Evolutionary conservation across 2,888 invertebrate genomes (phyloP), one percentile per base, ranked within the genome.

Genomic region (Thyatira batis): DNA sequence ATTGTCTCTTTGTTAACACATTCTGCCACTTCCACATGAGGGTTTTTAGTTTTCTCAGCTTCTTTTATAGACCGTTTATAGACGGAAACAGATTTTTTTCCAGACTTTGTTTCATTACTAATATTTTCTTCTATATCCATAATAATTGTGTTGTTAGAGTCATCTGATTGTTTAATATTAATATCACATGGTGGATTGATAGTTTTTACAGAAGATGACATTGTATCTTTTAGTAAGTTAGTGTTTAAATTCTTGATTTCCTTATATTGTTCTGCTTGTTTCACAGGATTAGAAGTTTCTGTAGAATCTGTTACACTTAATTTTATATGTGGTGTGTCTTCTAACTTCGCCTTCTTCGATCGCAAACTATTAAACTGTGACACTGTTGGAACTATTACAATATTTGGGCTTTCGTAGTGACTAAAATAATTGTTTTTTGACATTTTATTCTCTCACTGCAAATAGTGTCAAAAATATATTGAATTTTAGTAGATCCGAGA

Each of bases 381-480:
- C 28, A 55, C 52, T 4, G 65, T 65, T 6, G 75, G 72, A 48
- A 73, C 61, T 55, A 80, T 73, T 11, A 73, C 61, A 46, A 81
- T 75, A 49, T 82, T 82, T 0, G 80, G 71, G 52, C 74, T 76
- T 45, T 59, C 48, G 44, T 73, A 68, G 39, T 63, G 58, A 5
- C 65, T 21, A 50, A 69, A 63, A 57, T 69, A 67, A 0, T 43
- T 44, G n/a, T 60, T 46, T 13, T 51, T 58, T 46, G 60, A 53
- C 70, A 71, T 66, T 53, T 52, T 64, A n/a, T 33, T 17, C 17
- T 17, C n/a, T 39, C 2, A 17, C 39, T 17, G 23, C 3, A 11
- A 30, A 30, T 8, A 2, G 39, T 39, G 39, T 13, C 8, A 39
- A 28, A 1, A 2, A 6, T 2, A 2, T 28, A 28, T 8, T 5